These are phyloP conservation scores for Euphydryas editha DNA, from an alignment of 2,888 invertebrate species.

Conservation along the genomic window DNA sequence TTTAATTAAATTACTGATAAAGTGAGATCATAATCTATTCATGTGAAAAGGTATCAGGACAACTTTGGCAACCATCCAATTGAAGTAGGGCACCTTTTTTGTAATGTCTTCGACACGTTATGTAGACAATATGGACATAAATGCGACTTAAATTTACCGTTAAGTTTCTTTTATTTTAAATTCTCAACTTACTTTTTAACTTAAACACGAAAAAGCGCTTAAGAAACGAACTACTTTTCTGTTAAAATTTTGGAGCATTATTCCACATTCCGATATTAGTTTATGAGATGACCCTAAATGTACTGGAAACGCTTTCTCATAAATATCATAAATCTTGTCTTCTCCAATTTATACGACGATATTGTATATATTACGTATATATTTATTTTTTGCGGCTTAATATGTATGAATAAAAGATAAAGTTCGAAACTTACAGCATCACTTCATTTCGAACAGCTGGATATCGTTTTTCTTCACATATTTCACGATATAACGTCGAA, in stretches of 20 bases:
- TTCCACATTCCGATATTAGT: conserved; percentile 1
- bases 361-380: no score
- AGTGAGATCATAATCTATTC: neutral
- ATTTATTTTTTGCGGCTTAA: neutral
- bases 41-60: neutral
- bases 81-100: neutral
- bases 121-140: neutral
- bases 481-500: neutral
- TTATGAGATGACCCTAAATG: neutral
- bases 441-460: neutral
- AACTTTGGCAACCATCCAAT: neutral
- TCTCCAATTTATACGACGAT: neutral
- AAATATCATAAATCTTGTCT: conserved; percentile 2
- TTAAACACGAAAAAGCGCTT: neutral
- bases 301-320: neutral
- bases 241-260: neutral
- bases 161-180: neutral
- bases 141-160: neutral
- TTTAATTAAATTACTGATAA: neutral
- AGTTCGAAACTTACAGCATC: neutral
- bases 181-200: neutral
- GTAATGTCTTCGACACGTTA: neutral
- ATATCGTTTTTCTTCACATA: neutral
- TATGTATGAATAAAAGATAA: neutral
- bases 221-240: neutral